phyloP scores from a whole-genome alignment of 2,888 invertebrate species.

The Agrochola macilenta region DNA sequence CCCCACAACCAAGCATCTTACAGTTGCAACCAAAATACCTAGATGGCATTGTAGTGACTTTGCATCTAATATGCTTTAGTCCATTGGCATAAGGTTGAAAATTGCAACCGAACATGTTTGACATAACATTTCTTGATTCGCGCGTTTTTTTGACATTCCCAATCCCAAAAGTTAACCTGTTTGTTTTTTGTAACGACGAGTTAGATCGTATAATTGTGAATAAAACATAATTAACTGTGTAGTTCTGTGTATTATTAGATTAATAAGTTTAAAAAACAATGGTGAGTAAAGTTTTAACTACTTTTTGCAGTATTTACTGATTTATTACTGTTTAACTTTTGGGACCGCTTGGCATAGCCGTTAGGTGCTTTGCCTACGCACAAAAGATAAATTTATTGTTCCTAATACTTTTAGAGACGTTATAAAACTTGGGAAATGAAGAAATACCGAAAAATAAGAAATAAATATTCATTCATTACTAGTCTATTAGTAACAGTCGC shows the following conservation, averaged over 20 bases:
- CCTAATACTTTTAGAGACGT: background rate
- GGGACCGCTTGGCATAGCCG: background rate
- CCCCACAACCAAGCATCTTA: background rate
- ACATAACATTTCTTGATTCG: constrained; percentile 59
- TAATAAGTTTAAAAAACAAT: constrained; percentile 35
- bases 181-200: constrained; percentile 53
- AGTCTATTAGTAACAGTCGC: background rate
- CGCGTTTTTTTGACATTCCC: constrained; percentile 68
- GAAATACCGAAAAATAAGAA: background rate
- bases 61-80: background rate
- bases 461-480: background rate
- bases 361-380: background rate
- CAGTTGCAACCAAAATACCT: background rate
- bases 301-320: background rate
- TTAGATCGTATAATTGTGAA: constrained; percentile 1
- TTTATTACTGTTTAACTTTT: background rate
- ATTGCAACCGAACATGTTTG: constrained; percentile 15
- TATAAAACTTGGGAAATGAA: no score
- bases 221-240: constrained; percentile 28
- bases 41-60: background rate
- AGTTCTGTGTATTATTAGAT: constrained; percentile 8
- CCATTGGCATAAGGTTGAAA: fast-evolving
- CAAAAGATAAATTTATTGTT: no score
- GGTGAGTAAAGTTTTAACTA: constrained; percentile 40
- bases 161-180: constrained; percentile 56